phyloP scores from a whole-genome alignment of 1,140 invertebrate genomes.

The Dendrolimus punctatus region DNA sequence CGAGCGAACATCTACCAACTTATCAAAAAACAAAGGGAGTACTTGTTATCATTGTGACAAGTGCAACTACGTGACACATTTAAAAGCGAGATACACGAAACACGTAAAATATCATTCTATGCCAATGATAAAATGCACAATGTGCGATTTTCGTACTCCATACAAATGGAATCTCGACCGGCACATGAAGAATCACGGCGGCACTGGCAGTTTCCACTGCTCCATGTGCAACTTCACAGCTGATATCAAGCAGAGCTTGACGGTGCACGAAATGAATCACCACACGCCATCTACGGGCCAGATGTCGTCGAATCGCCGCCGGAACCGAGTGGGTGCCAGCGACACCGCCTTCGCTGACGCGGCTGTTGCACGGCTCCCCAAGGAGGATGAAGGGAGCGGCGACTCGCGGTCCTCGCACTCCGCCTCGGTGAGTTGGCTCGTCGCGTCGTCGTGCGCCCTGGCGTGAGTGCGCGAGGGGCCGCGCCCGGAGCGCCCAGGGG shows the following conservation, averaged over 20 bases:
- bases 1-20: constrained; percentile 51
- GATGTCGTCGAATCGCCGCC: constrained; percentile 57
- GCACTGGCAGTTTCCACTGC: constrained; percentile 87
- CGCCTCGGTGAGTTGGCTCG: constrained; percentile 53
- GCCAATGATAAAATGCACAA: constrained; percentile 94
- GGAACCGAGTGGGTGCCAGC: constrained; percentile 81
- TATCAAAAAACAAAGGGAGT: constrained; percentile 70
- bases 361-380: constrained; percentile 32
- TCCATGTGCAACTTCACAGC: constrained; percentile 92
- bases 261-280: constrained; percentile 92
- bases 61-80: constrained; percentile 92
- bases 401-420: constrained; percentile 56
- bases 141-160: constrained; percentile 93
- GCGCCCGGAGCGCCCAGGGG: constrained; percentile 33
- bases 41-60: constrained; percentile 88
- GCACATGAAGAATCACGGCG: constrained; percentile 92
- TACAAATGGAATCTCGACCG: constrained; percentile 95
- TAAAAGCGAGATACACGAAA: constrained; percentile 91
- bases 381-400: constrained; percentile 62
- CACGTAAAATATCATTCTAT: constrained; percentile 96
- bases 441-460: constrained; percentile 14
- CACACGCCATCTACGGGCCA: constrained; percentile 84
- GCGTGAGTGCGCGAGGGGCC: constrained; percentile 20
- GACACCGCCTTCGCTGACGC: constrained; percentile 61
- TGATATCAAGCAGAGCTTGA: constrained; percentile 93